phyloP scores from a whole-genome alignment of 2,113 vertebrate species.

The Oriolus oriolus region DNA sequence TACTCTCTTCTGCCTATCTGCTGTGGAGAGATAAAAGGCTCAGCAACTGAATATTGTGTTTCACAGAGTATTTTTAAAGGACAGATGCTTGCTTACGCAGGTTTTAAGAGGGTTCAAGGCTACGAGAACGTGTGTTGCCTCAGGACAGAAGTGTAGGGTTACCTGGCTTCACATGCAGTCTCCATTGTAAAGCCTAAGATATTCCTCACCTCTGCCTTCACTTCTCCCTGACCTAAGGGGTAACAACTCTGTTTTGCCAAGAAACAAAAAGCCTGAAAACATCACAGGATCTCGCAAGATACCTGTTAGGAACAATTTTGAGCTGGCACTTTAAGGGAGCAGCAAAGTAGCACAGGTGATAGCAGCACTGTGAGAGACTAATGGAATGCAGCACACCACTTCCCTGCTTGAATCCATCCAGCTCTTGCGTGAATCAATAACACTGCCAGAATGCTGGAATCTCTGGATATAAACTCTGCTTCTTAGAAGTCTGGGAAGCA shows the following conservation, averaged over 20 bases:
- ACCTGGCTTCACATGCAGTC: neutral
- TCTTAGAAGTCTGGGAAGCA: neutral
- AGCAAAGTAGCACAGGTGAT: neutral
- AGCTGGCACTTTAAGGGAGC: neutral
- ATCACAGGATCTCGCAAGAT: neutral
- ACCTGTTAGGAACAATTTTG: neutral
- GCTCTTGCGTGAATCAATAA: neutral
- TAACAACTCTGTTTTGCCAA: neutral
- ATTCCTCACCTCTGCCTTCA: neutral
- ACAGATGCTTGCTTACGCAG: constrained; percentile 6
- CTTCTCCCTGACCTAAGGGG: neutral
- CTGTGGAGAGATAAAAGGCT: constrained; percentile 23
- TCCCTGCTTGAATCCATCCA: neutral
- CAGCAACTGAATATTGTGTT: neutral
- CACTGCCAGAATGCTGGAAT: neutral
- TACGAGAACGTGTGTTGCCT: neutral
- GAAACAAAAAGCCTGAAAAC: neutral
- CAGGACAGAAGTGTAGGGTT: neutral
- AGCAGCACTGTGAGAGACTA: neutral
- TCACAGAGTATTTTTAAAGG: neutral
- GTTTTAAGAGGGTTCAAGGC: neutral
- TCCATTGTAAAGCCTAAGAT: neutral
- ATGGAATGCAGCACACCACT: neutral
- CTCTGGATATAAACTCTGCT: neutral
- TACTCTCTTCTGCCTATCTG: constrained; percentile 7